Conservation (phyloP, 2,888 invertebrate species). For the Therioaphis trifolii region DNA sequence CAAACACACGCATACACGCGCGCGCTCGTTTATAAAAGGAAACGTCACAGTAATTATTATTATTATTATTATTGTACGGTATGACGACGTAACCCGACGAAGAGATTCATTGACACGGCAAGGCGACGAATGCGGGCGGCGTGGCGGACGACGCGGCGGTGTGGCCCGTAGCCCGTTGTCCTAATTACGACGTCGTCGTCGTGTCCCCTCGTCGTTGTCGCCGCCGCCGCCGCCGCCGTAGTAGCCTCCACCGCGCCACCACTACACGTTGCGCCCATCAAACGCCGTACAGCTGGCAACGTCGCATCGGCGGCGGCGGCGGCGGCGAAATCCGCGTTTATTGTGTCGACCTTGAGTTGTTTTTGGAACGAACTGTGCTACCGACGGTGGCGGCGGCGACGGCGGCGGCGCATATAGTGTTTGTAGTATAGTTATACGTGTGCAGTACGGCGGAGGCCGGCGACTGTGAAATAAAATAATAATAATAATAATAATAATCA, state of each 20-base stretch:
- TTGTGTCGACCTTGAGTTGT: constrained; percentile 54
- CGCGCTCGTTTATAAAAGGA: not conserved
- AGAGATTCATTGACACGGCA: not conserved
- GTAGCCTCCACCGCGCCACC: too few relatives aligned
- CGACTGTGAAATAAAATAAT: constrained; percentile 41
- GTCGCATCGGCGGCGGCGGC: too few relatives aligned
- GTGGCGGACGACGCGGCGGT: constrained; percentile 9
- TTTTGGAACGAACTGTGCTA: constrained; percentile 51
- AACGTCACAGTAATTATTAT: constrained; percentile 26
- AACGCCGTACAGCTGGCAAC: constrained; percentile 47
- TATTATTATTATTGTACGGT: constrained; percentile 7
- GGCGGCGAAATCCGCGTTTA: constrained; percentile 53
- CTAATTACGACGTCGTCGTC: constrained; percentile 48
- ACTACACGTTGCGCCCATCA: too few relatives aligned
- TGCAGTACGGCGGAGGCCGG: not conserved
- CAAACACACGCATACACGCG: not conserved
- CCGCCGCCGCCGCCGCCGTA: not conserved
- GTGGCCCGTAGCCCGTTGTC: constrained; percentile 23
- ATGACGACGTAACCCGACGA: not conserved
- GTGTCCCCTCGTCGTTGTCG: not conserved
- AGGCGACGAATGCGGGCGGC: constrained; percentile 22
- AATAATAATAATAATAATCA: constrained; percentile 36
- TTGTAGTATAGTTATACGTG: too few relatives aligned
- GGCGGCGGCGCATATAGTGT: not conserved
- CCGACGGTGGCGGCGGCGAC: constrained; percentile 26